Evolutionary conservation across 2,888 invertebrate species (phyloP).

Genomic region (Stenodema calcarata): DNA sequence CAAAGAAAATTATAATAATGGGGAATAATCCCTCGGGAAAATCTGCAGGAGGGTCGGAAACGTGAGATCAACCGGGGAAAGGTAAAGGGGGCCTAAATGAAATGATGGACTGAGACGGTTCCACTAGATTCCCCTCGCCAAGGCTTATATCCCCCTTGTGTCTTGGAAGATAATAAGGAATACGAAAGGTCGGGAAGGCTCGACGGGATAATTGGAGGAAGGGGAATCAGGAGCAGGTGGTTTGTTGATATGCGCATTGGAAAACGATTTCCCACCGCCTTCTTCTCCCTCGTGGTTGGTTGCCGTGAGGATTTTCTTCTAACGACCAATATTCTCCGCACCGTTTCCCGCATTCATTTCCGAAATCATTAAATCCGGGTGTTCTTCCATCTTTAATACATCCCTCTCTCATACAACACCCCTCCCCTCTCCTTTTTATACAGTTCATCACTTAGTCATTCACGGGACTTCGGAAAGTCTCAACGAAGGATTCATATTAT

Average conservation of each 20-base stretch:
- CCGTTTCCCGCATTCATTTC: background rate
- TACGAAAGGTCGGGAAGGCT: background rate
- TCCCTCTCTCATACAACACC: background rate
- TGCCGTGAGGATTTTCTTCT: background rate
- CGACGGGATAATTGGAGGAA: slow-evolving; percentile 14
- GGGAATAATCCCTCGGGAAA: background rate
- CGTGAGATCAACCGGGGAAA: background rate
- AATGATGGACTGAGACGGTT: slow-evolving; percentile 24
- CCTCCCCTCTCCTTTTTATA: background rate
- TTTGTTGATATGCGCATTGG: slow-evolving; percentile 46
- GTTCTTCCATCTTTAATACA: slow-evolving; percentile 29
- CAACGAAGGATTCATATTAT: background rate
- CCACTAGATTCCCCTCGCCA: background rate
- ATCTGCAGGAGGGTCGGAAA: background rate
- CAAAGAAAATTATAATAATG: slow-evolving; percentile 22
- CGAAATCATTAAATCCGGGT: slow-evolving; percentile 27
- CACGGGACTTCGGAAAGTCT: background rate
- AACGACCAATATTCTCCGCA: background rate
- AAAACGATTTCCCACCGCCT: background rate
- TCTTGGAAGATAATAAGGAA: slow-evolving; percentile 39
- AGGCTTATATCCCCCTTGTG: slow-evolving; percentile 5
- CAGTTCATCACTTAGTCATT: background rate
- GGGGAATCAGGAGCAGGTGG: slow-evolving; percentile 33
- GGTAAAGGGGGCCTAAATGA: slow-evolving; percentile 9
- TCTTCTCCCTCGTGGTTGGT: background rate